These are phyloP conservation scores for Chrysocyon brachyurus DNA, from an alignment of 2,797 vertebrate species.

Conservation along the genomic window DNA sequence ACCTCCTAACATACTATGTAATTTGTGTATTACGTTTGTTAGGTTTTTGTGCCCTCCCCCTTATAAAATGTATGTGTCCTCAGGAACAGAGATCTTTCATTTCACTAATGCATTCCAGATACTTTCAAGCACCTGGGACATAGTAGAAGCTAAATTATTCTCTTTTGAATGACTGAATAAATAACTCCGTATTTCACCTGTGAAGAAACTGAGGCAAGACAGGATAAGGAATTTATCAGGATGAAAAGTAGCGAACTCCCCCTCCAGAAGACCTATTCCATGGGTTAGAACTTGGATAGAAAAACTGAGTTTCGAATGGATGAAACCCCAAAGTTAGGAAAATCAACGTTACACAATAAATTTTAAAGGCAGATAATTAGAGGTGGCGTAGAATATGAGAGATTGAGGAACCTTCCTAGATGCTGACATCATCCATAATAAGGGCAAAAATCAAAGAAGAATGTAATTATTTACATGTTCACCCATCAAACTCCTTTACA, in stretches of 20 bases:
- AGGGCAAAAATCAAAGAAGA: constrained; percentile 1
- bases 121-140: neutral
- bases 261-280: neutral
- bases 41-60: neutral
- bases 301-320: neutral
- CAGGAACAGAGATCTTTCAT: neutral
- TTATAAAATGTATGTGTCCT: neutral
- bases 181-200: neutral
- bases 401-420: neutral
- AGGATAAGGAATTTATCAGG: neutral
- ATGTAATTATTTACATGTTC: neutral
- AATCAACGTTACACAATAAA: neutral
- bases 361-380: neutral
- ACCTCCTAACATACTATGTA: neutral
- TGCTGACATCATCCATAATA: neutral
- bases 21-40: neutral
- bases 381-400: neutral
- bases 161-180: neutral
- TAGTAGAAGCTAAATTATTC: neutral
- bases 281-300: neutral
- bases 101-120: neutral
- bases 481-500: neutral
- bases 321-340: constrained; percentile 17
- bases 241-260: neutral
- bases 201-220: constrained; percentile 47